Percentiles rank a stretch among this genome's conserved stretches.
phyloP scores from a whole-genome alignment of 2,113 vertebrate species.

The Salminus brasiliensis region DNA sequence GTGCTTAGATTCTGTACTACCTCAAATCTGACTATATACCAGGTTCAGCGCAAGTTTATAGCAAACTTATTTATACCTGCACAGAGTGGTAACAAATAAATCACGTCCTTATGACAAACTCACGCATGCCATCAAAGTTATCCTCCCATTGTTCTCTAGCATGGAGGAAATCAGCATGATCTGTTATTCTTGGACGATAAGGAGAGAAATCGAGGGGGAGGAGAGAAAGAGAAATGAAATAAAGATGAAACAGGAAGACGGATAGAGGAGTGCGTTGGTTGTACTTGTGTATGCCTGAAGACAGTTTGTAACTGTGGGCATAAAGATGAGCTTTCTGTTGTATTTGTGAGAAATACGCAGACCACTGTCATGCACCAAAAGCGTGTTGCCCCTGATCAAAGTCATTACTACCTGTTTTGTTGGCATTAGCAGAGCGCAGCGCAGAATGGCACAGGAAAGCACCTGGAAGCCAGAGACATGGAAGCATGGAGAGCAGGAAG shows the following conservation, averaged over 20 bases:
- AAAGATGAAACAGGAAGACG: constrained; percentile 48
- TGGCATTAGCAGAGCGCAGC: not conserved
- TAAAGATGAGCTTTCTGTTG: not conserved
- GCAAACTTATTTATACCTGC: not conserved
- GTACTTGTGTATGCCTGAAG: not conserved
- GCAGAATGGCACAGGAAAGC: constrained; percentile 31
- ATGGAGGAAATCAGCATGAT: constrained; percentile 74
- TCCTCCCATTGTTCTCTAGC: constrained; percentile 76
- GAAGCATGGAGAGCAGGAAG: constrained; percentile 18
- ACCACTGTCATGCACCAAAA: not conserved
- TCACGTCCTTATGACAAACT: constrained; percentile 62
- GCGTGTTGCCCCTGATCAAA: not conserved
- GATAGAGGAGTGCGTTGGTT: not conserved
- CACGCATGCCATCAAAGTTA: constrained; percentile 75
- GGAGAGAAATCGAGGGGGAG: constrained; percentile 64
- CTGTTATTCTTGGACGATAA: constrained; percentile 79
- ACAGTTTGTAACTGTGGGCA: not conserved
- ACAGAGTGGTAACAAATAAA: constrained; percentile 59
- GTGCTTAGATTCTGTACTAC: too few relatives aligned
- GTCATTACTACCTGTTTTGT: not conserved
- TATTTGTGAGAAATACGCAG: not conserved
- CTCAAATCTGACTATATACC: too few relatives aligned
- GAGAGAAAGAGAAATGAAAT: constrained; percentile 41
- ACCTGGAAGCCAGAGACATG: constrained; percentile 1
- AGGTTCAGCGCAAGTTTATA: not conserved